Conservation (phyloP, 2,797 vertebrate species). For the Enteromius trimaculatus region DNA sequence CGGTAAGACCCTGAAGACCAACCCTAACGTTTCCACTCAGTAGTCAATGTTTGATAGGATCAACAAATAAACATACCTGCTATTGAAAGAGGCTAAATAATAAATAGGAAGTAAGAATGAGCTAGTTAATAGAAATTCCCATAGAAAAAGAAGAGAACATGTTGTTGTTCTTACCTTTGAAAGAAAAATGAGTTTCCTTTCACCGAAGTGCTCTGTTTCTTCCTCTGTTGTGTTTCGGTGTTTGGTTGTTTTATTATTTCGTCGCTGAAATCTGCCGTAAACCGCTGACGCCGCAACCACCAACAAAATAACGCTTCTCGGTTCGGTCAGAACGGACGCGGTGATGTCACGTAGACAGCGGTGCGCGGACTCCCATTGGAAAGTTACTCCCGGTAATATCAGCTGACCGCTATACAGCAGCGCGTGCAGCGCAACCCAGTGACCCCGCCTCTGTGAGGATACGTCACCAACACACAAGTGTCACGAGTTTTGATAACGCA, state of each 20-base stretch:
- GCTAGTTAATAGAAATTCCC: background rate
- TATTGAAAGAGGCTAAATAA: background rate
- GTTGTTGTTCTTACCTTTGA: constrained; percentile 18
- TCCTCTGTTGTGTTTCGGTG: background rate
- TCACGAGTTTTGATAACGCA: background rate
- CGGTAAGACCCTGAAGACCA: constrained; percentile 39
- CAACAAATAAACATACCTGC: background rate
- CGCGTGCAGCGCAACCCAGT: constrained; percentile 1
- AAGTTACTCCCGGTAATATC: constrained; percentile 41
- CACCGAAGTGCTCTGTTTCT: background rate
- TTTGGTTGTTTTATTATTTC: background rate
- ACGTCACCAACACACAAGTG: constrained; percentile 5
- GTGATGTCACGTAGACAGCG: constrained; percentile 45
- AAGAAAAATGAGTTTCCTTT: background rate
- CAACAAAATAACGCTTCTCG: constrained; percentile 25
- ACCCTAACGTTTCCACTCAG: background rate
- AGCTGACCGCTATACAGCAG: constrained; percentile 48
- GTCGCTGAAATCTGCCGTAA: background rate
- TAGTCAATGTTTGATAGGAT: background rate
- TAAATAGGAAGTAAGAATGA: background rate
- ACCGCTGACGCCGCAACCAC: background rate
- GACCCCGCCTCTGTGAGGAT: background rate
- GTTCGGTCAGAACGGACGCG: background rate
- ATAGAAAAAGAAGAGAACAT: background rate
- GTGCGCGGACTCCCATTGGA: constrained; percentile 40